Conservation (phyloP, 30 jellyfish, hydroid and myxozoan species). For the Aurelia sp. region DNA sequence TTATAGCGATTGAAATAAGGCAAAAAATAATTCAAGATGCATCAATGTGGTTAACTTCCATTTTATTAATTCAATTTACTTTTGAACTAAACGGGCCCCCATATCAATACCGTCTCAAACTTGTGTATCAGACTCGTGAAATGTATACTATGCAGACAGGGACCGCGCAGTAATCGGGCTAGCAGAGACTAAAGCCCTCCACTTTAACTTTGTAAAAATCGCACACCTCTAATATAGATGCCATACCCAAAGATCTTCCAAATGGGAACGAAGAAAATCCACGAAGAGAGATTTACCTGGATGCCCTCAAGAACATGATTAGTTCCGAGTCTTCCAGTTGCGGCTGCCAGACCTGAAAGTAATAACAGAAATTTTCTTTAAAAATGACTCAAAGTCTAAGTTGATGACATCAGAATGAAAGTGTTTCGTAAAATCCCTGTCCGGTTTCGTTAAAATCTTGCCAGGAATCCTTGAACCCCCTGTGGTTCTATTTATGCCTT, state of each 20-base stretch:
- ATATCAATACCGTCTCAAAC: too few species aligned
- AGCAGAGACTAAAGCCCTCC: too few species aligned
- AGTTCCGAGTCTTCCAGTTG: slow-evolving; percentile 77
- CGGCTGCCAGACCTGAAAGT: slow-evolving; percentile 90
- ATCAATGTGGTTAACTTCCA: slow-evolving; percentile 15
- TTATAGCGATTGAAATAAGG: slow-evolving; percentile 16
- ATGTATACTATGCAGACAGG: too few species aligned
- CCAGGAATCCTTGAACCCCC: neutral
- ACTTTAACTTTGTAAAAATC: too few species aligned
- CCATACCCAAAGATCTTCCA: too few species aligned
- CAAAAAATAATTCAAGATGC: slow-evolving; percentile 30
- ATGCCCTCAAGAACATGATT: slow-evolving; percentile 93
- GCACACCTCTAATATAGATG: too few species aligned
- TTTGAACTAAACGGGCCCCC: slow-evolving; percentile 2
- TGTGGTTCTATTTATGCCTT: neutral
- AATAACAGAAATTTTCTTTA: neutral
- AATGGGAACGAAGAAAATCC: neutral
- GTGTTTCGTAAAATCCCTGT: neutral
- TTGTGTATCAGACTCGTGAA: too few species aligned
- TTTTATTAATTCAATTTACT: slow-evolving; percentile 5
- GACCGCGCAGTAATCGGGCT: too few species aligned
- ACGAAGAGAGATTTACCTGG: slow-evolving; percentile 53
- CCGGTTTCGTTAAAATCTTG: neutral
- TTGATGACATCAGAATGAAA: too few species aligned
- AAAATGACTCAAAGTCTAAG: too few species aligned